Conservation (phyloP, 2,888 invertebrate species). For the Anoplius nigerrimus region DNA sequence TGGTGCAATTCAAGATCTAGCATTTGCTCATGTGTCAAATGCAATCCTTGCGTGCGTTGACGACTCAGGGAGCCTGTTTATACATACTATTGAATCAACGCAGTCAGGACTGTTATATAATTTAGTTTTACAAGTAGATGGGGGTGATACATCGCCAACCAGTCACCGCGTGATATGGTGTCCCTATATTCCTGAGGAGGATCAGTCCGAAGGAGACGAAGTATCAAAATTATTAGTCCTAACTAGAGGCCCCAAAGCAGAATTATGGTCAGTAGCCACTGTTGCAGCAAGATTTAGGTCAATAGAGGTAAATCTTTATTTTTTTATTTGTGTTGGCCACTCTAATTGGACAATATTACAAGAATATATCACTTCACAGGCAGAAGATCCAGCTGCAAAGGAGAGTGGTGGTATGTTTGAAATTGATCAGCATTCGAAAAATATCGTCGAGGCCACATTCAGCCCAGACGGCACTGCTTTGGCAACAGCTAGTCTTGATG, state of each 20-base stretch:
- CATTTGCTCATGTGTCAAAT: constrained; percentile 90
- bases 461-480: constrained; percentile 96
- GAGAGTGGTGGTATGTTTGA: constrained; percentile 74
- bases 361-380: constrained; percentile 51
- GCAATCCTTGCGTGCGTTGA: constrained; percentile 92
- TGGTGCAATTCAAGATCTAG: constrained; percentile 92
- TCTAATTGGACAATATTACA: constrained; percentile 1
- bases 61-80: constrained; percentile 87
- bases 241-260: constrained; percentile 84
- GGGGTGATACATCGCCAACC: constrained; percentile 73
- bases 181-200: constrained; percentile 88
- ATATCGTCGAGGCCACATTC: constrained; percentile 90
- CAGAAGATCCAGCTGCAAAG: constrained; percentile 62
- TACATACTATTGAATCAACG: constrained; percentile 84
- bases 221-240: constrained; percentile 88
- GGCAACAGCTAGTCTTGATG: constrained; percentile 92
- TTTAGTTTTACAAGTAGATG: constrained; percentile 79
- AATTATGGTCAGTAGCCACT: constrained; percentile 67
- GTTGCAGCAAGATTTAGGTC: constrained; percentile 62
- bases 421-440: constrained; percentile 79
- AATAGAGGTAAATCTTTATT: constrained; percentile 45
- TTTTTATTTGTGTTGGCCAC: constrained; percentile 16
- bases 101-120: constrained; percentile 76
- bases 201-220: constrained; percentile 78
- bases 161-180: constrained; percentile 93